These are phyloP conservation scores for Pycnonotus jocosus DNA, from an alignment of 2,113 vertebrate genomes.

Conservation along the genomic window DNA sequence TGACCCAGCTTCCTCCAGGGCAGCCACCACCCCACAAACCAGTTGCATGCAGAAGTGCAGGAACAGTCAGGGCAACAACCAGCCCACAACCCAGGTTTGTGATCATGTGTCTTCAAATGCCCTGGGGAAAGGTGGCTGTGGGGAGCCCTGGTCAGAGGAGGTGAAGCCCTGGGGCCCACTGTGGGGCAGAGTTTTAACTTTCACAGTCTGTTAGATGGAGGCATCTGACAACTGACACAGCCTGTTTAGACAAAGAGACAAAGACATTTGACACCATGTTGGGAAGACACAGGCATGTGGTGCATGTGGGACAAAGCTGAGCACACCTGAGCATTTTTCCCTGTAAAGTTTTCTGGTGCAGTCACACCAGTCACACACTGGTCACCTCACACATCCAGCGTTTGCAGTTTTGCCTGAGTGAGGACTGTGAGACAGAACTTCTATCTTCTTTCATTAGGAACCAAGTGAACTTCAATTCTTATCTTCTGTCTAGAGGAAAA, in stretches of 20 bases:
- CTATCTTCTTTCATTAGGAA: background rate
- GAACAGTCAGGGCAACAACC: background rate
- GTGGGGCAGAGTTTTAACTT: rapidly evolving
- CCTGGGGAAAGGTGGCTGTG: background rate
- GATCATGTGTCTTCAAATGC: background rate
- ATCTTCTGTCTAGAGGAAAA: background rate
- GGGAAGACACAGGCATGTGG: background rate
- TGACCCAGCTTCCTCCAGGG: background rate
- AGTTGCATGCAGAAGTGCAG: background rate
- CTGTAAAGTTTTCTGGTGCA: background rate
- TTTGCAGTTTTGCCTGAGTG: background rate
- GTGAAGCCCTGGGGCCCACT: rapidly evolving
- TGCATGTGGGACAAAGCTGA: background rate
- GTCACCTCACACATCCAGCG: background rate
- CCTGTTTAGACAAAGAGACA: background rate
- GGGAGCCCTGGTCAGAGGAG: rapidly evolving
- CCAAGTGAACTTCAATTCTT: background rate
- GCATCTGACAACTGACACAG: background rate
- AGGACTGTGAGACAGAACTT: background rate
- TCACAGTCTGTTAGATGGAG: background rate
- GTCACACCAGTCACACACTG: too few relatives aligned
- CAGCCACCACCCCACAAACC: background rate
- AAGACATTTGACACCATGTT: rapidly evolving
- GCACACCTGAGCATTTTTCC: background rate
- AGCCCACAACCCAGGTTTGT: background rate